Percentiles rank a stretch among this genome's conserved stretches.
These are phyloP conservation scores for Orgyia antiqua DNA, from an alignment of 2,888 invertebrate species.

Conservation along the genomic window DNA sequence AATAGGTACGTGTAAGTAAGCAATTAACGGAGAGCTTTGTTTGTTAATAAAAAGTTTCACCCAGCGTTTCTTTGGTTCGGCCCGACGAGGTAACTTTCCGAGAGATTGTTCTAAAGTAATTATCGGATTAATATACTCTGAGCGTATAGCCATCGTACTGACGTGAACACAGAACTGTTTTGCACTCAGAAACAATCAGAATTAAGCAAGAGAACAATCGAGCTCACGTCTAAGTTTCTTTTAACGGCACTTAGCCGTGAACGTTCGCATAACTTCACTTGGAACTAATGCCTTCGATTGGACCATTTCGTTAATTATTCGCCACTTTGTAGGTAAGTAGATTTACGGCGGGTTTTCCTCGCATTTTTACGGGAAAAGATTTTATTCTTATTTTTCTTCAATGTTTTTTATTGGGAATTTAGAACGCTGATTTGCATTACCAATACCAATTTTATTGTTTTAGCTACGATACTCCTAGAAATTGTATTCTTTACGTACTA, in stretches of 20 bases:
- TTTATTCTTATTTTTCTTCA: constrained; percentile 50
- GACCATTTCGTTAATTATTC: constrained; percentile 78
- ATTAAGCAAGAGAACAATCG: constrained; percentile 71
- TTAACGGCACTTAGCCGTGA: constrained; percentile 71
- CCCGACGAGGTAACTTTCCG: constrained; percentile 51
- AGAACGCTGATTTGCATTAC: constrained; percentile 51
- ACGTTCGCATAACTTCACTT: constrained; percentile 67
- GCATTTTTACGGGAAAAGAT: constrained; percentile 44
- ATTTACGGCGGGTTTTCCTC: constrained; percentile 66
- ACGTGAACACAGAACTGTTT: constrained; percentile 61
- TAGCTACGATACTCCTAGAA: constrained; percentile 28
- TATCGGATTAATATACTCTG: constrained; percentile 73
- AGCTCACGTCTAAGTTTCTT: constrained; percentile 74
- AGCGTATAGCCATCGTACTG: constrained; percentile 54
- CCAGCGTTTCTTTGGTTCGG: constrained; percentile 47
- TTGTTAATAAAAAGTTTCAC: constrained; percentile 59
- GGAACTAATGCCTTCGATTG: constrained; percentile 74
- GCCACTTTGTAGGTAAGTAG: constrained; percentile 76
- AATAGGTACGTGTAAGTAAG: constrained; percentile 43
- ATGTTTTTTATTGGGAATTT: constrained; percentile 56
- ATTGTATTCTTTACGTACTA: constrained; percentile 20
- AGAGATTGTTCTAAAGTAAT: constrained; percentile 74
- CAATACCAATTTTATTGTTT: constrained; percentile 41
- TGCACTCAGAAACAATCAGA: constrained; percentile 71
- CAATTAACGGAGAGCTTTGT: constrained; percentile 57